Conservation (phyloP, 2,888 invertebrate species). For the Cremastobaeus sp. region DNA sequence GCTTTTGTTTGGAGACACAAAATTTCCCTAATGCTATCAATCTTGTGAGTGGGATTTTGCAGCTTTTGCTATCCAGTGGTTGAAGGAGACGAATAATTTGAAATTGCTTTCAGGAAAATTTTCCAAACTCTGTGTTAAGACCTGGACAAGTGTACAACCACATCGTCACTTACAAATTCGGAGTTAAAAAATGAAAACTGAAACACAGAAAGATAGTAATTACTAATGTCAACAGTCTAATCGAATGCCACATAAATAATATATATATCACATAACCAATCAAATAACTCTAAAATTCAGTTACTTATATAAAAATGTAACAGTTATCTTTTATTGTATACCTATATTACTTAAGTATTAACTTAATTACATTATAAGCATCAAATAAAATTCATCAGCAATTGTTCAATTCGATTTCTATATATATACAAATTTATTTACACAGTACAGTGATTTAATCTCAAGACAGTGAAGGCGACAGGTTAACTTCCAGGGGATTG, state of each 20-base stretch:
- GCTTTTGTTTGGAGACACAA: constrained; percentile 94
- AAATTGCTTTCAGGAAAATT: constrained; percentile 82
- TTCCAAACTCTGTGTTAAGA: constrained; percentile 85
- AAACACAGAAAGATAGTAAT: too few relatives aligned
- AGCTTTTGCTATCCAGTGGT: background rate
- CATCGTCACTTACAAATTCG: constrained; percentile 87
- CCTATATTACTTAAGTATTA: too few relatives aligned
- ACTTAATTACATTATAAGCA: background rate
- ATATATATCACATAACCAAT: too few relatives aligned
- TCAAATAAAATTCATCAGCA: too few relatives aligned
- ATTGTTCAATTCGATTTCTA: too few relatives aligned
- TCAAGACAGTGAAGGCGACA: constrained; percentile 74
- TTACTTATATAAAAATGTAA: too few relatives aligned
- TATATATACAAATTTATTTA: constrained; percentile 26
- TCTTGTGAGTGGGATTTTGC: constrained; percentile 81
- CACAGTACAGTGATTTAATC: background rate
- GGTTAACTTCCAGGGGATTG: constrained; percentile 74
- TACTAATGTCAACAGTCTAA: background rate
- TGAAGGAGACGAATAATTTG: background rate
- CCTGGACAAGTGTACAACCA: constrained; percentile 87
- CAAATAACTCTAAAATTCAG: too few relatives aligned
- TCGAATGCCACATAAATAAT: too few relatives aligned
- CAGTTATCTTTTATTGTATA: too few relatives aligned
- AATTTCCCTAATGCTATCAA: constrained; percentile 95
- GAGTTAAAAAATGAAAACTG: constrained; percentile 69